Evolutionary conservation across 2,888 invertebrate genomes (phyloP).

Genomic region (Heliconius aoede): DNA sequence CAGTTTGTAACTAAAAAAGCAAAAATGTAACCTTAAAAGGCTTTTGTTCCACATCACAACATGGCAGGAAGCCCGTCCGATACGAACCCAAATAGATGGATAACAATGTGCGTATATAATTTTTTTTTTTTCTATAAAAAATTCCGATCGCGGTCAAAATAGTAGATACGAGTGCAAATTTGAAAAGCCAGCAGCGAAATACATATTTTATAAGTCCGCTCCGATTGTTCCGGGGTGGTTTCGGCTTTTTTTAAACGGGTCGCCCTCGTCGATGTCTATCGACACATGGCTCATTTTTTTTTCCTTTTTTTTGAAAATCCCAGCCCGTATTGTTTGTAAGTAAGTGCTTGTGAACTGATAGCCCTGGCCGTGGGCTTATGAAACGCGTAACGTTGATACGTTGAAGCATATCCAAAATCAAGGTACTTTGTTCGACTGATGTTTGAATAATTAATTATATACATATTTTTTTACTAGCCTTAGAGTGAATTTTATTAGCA

Average conservation of each 20-base stretch:
- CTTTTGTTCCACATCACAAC: constrained; percentile 41
- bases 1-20: constrained; percentile 10
- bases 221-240: constrained; percentile 81
- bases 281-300: constrained; percentile 70
- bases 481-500: too few relatives aligned
- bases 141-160: constrained; percentile 79
- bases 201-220: constrained; percentile 83
- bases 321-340: constrained; percentile 69
- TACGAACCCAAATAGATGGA: constrained; percentile 41
- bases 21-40: constrained; percentile 34
- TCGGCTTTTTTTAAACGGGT: constrained; percentile 71
- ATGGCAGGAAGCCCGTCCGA: constrained; percentile 42
- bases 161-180: constrained; percentile 72
- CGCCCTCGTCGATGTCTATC: constrained; percentile 73
- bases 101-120: constrained; percentile 55
- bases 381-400: constrained; percentile 4
- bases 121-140: constrained; percentile 68
- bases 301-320: constrained; percentile 65
- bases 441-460: background rate
- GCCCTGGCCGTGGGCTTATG: constrained; percentile 38
- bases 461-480: too few relatives aligned
- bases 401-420: background rate
- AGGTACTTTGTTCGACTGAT: background rate
- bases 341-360: constrained; percentile 52
- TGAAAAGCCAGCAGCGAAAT: constrained; percentile 76